Percentiles rank a stretch among this genome's conserved stretches.
These are phyloP conservation scores for Wasmannia auropunctata DNA, from an alignment of 1,140 invertebrate species.

Conservation along the genomic window DNA sequence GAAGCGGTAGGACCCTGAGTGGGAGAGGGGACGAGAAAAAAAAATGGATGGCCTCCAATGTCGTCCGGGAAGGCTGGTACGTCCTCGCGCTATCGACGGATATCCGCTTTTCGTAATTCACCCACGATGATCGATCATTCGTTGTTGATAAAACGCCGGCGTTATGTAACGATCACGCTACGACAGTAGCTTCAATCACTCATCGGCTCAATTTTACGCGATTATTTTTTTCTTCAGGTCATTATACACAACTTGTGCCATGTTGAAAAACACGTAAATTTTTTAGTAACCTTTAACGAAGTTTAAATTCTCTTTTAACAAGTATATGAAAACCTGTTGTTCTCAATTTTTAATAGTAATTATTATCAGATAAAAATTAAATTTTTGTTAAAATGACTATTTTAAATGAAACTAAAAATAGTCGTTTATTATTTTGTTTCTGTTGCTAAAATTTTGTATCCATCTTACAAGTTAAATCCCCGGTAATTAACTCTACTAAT, in stretches of 20 bases:
- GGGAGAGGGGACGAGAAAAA: not conserved
- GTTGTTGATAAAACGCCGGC: constrained; percentile 28
- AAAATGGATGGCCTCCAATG: constrained; percentile 36
- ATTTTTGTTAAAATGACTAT: not conserved
- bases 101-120: constrained; percentile 64
- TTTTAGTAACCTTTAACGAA: not conserved
- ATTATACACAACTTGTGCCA: not conserved
- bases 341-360: not conserved
- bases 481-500: not conserved
- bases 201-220: not conserved
- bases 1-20: not conserved
- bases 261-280: not conserved
- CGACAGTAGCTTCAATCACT: constrained; percentile 5
- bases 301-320: not conserved
- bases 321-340: not conserved
- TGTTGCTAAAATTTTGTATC: not conserved
- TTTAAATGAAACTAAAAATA: not conserved
- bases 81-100: constrained; percentile 50
- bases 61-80: not conserved
- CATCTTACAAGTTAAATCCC: not conserved
- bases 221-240: not conserved
- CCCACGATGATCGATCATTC: constrained; percentile 41
- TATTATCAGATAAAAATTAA: not conserved
- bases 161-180: constrained; percentile 11
- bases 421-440: not conserved